Evolutionary conservation across 2,888 invertebrate genomes (phyloP).

Genomic region (Platerodrilus igneus): DNA sequence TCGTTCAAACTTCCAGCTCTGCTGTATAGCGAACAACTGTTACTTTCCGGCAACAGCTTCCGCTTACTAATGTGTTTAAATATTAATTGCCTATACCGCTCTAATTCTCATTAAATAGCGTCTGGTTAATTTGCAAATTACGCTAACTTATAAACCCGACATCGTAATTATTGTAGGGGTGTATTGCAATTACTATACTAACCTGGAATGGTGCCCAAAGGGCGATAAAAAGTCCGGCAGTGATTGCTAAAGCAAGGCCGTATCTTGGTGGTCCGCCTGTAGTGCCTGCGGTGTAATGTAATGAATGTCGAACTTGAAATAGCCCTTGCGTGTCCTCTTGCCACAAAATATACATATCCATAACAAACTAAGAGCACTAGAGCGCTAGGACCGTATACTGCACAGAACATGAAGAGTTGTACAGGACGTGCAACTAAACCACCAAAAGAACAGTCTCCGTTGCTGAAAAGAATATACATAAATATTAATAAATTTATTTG

Average conservation of each 20-base stretch:
- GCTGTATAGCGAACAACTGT: too few species aligned
- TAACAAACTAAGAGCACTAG: slow-evolving; percentile 56
- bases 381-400: slow-evolving; percentile 59
- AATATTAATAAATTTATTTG: too few species aligned
- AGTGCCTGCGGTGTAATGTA: slow-evolving; percentile 43
- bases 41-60: too few species aligned
- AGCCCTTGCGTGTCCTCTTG: slow-evolving; percentile 59
- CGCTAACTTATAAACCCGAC: too few species aligned
- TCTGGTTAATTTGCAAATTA: too few species aligned
- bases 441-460: slow-evolving; percentile 50
- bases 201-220: slow-evolving; percentile 62
- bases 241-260: slow-evolving; percentile 58
- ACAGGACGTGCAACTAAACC: slow-evolving; percentile 52
- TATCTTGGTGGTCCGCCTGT: slow-evolving; percentile 50
- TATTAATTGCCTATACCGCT: too few species aligned
- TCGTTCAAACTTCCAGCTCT: too few species aligned
- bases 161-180: too few species aligned
- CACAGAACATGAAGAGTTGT: slow-evolving; percentile 54
- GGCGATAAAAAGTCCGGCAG: slow-evolving; percentile 58
- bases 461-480: slow-evolving; percentile 44
- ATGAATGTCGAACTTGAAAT: slow-evolving; percentile 58
- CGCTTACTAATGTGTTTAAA: too few species aligned
- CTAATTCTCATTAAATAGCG: too few species aligned
- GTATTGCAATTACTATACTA: slow-evolving; percentile 28
- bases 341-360: slow-evolving; percentile 59